These are phyloP conservation scores for Danio rerio DNA, from an alignment of 2,113 vertebrate species.

Conservation along the genomic window GRCz12tu NC_133190.1:10329501-10330000, in stretches of 20 bases:
- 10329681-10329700: not conserved
- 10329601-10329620: conserved; percentile 3
- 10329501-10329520: too few species aligned
- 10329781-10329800: not conserved
- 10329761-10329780: not conserved
- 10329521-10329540: too few species aligned
- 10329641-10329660: not conserved
- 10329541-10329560: too few species aligned
- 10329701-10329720: not conserved
- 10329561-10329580: not conserved
- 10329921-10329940: too few species aligned
- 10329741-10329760: not conserved
- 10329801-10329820: not conserved
- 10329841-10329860: not conserved
- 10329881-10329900: too few species aligned
- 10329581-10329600: not conserved
- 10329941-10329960: too few species aligned
- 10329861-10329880: too few species aligned
- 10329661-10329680: not conserved
- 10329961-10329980: too few species aligned
- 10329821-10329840: not conserved
- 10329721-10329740: not conserved
- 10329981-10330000: too few species aligned
- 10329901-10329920: too few species aligned
- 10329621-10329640: not conserved